Conservation (phyloP, 1,140 invertebrate species). For the Eurosta solidaginis region DNA sequence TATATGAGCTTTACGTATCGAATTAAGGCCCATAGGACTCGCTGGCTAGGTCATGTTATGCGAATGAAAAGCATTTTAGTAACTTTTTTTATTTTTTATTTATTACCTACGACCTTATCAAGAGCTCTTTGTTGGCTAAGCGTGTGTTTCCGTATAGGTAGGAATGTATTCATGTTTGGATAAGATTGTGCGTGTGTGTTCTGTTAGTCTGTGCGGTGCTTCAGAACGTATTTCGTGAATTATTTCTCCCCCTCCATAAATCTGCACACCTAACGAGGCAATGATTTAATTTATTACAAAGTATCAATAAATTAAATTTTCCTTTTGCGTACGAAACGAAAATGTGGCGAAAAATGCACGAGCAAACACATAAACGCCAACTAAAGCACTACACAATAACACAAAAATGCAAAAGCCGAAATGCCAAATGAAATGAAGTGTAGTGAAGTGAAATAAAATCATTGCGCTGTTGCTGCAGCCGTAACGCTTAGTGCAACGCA, state of each 20-base stretch:
- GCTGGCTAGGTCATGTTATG: too few relatives aligned
- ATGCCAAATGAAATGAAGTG: slow-evolving; percentile 19
- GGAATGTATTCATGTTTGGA: not conserved
- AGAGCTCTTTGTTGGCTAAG: not conserved
- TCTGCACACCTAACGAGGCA: slow-evolving; percentile 34
- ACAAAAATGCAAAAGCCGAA: not conserved
- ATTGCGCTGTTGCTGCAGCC: too few relatives aligned
- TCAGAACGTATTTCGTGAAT: not conserved
- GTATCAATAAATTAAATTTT: slow-evolving; percentile 38
- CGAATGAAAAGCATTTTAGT: too few relatives aligned
- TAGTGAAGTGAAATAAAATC: slow-evolving; percentile 9
- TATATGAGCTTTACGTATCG: too few relatives aligned
- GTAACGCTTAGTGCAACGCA: slow-evolving; percentile 3
- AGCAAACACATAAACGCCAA: not conserved
- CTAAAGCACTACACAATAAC: not conserved
- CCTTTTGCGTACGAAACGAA: slow-evolving; percentile 19
- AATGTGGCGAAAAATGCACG: slow-evolving; percentile 6
- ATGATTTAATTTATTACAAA: slow-evolving; percentile 40
- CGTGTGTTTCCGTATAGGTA: not conserved
- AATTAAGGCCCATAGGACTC: too few relatives aligned
- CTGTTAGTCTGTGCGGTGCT: slow-evolving; percentile 40
- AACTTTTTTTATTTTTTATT: too few relatives aligned
- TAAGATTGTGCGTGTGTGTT: not conserved
- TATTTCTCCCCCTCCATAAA: slow-evolving; percentile 32
- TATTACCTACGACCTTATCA: too few relatives aligned